Evolutionary conservation across 2,888 invertebrate genomes (phyloP).

Genomic region (Yponomeuta malinellus): DNA sequence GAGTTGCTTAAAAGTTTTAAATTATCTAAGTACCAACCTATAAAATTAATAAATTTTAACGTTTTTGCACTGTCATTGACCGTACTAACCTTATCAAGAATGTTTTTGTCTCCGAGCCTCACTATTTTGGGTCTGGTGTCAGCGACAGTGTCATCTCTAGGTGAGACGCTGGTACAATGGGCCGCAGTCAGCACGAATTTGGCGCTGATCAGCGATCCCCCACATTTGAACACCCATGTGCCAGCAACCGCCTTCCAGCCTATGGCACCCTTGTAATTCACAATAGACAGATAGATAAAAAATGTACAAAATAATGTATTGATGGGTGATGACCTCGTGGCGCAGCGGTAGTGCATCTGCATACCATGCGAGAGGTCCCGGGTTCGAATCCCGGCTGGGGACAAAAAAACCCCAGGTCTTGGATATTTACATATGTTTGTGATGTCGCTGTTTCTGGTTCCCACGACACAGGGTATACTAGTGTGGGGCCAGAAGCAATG

Average conservation of each 20-base stretch:
- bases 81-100: slow-evolving; percentile 26
- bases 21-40: too few relatives aligned
- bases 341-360: too few relatives aligned
- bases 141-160: slow-evolving; percentile 25
- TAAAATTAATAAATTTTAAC: not conserved
- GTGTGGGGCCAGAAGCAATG: too few relatives aligned
- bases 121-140: slow-evolving; percentile 34
- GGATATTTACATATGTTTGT: too few relatives aligned
- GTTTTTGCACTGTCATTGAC: not conserved
- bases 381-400: too few relatives aligned
- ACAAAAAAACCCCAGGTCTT: too few relatives aligned
- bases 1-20: not conserved
- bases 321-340: too few relatives aligned
- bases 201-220: slow-evolving; percentile 78
- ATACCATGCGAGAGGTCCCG: too few relatives aligned
- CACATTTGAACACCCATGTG: slow-evolving; percentile 62
- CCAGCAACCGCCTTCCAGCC: slow-evolving; percentile 34
- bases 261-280: slow-evolving; percentile 32
- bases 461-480: too few relatives aligned
- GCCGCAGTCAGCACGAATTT: slow-evolving; percentile 79
- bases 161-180: slow-evolving; percentile 62
- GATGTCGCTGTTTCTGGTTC: too few relatives aligned
- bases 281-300: not conserved
- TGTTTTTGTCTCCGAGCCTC: slow-evolving; percentile 36
- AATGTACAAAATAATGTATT: not conserved